These are phyloP conservation scores for Dermolepida albohirtum DNA, from an alignment of 2,888 invertebrate species.

Conservation along the genomic window DNA sequence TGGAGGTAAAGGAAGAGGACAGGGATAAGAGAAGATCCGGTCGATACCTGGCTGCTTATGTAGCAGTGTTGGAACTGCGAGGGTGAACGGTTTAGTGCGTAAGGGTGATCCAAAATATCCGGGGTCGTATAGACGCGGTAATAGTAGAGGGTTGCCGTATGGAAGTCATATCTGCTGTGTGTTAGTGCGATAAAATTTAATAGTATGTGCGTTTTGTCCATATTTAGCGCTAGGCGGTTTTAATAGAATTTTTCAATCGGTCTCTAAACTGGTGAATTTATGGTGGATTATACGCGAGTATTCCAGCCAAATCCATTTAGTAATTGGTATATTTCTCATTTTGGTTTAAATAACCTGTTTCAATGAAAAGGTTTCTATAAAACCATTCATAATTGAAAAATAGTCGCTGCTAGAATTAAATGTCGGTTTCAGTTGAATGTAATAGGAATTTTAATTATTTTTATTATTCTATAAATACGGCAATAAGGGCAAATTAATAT, in stretches of 20 bases:
- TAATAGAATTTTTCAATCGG: constrained; percentile 36
- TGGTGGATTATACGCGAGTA: too few relatives aligned
- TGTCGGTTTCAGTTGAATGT: too few relatives aligned
- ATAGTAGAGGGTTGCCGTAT: constrained; percentile 24
- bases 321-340: too few relatives aligned
- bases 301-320: too few relatives aligned
- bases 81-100: constrained; percentile 45
- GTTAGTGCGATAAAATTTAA: constrained; percentile 41
- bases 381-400: too few relatives aligned
- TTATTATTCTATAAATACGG: too few relatives aligned
- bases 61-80: constrained; percentile 16
- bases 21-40: constrained; percentile 36
- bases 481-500: too few relatives aligned
- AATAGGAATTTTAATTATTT: too few relatives aligned
- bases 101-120: constrained; percentile 44
- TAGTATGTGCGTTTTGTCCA: constrained; percentile 38
- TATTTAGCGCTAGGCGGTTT: constrained; percentile 34
- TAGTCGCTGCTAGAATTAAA: too few relatives aligned
- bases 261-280: too few relatives aligned
- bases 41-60: constrained; percentile 40
- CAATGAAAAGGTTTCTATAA: too few relatives aligned
- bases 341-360: too few relatives aligned
- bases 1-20: constrained; percentile 25
- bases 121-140: constrained; percentile 37
- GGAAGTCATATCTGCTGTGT: constrained; percentile 38